These are phyloP conservation scores for Cebidichthys violaceus DNA, from an alignment of 2,113 vertebrate species.

Conservation along the genomic window DNA sequence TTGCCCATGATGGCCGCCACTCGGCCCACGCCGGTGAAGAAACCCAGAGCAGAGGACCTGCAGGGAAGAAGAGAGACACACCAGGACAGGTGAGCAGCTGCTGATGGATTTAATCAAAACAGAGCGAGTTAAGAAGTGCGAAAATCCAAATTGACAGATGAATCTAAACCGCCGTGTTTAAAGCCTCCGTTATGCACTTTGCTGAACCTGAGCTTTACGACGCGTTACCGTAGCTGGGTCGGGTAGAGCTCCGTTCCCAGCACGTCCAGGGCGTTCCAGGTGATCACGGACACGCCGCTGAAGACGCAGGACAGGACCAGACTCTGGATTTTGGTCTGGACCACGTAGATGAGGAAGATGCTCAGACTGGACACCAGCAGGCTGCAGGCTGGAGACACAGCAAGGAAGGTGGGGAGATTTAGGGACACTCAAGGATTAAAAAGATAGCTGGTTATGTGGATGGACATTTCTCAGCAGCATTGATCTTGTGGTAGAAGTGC, in stretches of 20 bases:
- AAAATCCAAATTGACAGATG: no score
- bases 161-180: no score
- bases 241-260: conserved; percentile 84
- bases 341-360: conserved; percentile 82
- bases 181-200: no score
- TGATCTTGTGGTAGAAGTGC: neutral
- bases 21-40: conserved; percentile 82
- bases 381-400: conserved; percentile 71
- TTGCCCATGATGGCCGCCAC: conserved; percentile 82
- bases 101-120: neutral
- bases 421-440: neutral
- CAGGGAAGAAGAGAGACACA: neutral
- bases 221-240: conserved; percentile 76
- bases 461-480: no score
- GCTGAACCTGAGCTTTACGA: neutral
- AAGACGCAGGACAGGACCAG: conserved; percentile 82
- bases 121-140: no score
- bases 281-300: conserved; percentile 82
- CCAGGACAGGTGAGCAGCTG: neutral
- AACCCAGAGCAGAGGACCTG: conserved; percentile 84
- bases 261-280: conserved; percentile 85
- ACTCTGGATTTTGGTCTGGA: conserved; percentile 81
- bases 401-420: neutral
- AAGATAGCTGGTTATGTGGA: neutral
- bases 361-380: conserved; percentile 81